Base-by-base conservation (phyloP, 2,113 vertebrate species). In the Saguinus midas region DNA sequence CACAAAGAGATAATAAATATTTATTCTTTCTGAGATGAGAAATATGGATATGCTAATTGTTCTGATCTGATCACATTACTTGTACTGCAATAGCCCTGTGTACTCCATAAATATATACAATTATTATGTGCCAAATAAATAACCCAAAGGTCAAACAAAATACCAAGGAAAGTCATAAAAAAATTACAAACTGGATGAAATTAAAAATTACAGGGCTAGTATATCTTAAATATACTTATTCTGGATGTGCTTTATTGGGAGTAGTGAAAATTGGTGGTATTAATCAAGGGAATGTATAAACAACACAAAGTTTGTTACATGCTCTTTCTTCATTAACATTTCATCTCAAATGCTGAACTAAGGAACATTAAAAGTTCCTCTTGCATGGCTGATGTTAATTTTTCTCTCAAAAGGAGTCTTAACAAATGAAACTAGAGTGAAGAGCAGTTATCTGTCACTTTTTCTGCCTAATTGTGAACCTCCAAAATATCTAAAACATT, bases 231-330 rank as follows among this genome's bases (percentile, higher is more conserved):
- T 80, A 40, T 10, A 45, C n/a, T 66, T n/a, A 45, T 80, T 80
- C 57, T 29, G 29, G 57, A 80, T 50, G 18, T 68, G 13, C 3
- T 66, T 52, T 35, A 52, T 25, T 29, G 43, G 75, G 58, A 72
- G 79, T 68, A 90, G 27, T 64, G 57, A 92, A 87, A 89, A 76
- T 73, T 43, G 29, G 58, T 20, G 9, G 96, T 16, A 17, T 79
- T 93, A 95, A 48, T 85, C 57, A 97, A 90, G 92, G 40, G 94
- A 1, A 95, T 40, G n/a, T 87, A 96, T 29, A 92, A 76, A 95
- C 93, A 96, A 37, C 92, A 0, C 90, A 70, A 68, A n/a, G 13
- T 40, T 90, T 95, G 75, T 37, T 35, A 73, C 20, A 72, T 81
- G 75, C 66, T 21, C 64, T 45, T 87, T 61, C 5, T 64, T 40